Evolutionary conservation across 2,888 invertebrate genomes (phyloP), one percentile per base, ranked within the genome.

Genomic region (Emmelina monodactyla): DNA sequence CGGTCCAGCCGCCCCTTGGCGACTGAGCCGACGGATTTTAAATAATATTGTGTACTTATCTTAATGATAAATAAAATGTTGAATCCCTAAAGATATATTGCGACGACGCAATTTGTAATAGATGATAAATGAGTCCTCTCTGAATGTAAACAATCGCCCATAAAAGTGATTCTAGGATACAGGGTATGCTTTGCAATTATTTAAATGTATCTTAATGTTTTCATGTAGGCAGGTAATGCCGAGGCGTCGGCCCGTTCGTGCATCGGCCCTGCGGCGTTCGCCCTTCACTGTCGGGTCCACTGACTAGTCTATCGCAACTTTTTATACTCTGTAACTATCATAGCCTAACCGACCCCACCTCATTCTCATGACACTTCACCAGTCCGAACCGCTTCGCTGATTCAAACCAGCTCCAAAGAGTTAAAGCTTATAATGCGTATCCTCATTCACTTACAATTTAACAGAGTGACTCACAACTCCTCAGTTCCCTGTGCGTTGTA

Each of bases 181-280:
- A 91, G 91, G 91, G 91, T 91, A 91, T 88, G 89, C 89, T 89
- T 91, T 89, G 89, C 89, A 89, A 89, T 89, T 90, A 88, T 88
- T 88, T 88, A 85, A 83, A 85, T 84, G 83, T 86, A 67, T 78
- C 76, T 75, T 84, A 83, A 81, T 71, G 70, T 80, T 79, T 68
- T 72, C 71, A 69, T 62, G 65, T 70, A 65, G 75, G 71, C 78
- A 72, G 65, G 51, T 60, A 50, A 62, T 58, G 68, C 68, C 71
- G 52, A 50, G 56, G 25, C 11, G n/a, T 25, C 11, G 25, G 25
- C 11, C 25, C 9, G n/a, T 3, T 25, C 25, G 25, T 25, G 3
- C 25, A 57, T 46, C 49, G 53, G 50, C 48, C 49, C 51, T 46
- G 47, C 50, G 51, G 51, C 47, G 50, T 53, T 49, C 54, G 53